phyloP scores from a whole-genome alignment of 2,113 vertebrate genomes.

The Crotalus tigris region DNA sequence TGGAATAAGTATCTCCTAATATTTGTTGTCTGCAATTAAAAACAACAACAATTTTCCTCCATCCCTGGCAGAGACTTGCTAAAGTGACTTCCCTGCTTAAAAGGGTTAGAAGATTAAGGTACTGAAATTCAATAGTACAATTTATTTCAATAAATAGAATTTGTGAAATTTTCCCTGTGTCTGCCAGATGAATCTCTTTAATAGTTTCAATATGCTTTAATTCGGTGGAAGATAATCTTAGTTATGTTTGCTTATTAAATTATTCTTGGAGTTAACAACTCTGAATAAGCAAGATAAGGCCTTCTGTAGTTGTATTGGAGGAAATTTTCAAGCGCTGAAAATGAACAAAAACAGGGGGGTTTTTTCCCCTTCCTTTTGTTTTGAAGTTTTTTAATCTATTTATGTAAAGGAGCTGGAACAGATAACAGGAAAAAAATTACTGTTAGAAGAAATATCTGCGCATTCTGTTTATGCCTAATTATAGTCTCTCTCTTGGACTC shows the following conservation, averaged over 20 bases:
- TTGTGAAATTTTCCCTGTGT: conserved; percentile 35
- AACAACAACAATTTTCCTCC: neutral
- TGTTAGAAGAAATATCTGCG: neutral
- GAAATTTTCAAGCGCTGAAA: neutral
- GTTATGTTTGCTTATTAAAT: conserved; percentile 50
- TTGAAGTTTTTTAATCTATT: neutral
- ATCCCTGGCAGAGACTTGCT: neutral
- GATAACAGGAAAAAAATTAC: neutral
- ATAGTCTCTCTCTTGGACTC: neutral
- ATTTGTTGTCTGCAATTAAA: conserved; percentile 26
- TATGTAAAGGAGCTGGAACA: neutral
- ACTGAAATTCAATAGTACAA: conserved; percentile 44
- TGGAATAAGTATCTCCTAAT: neutral
- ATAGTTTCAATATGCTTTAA: conserved; percentile 49
- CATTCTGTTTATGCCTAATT: neutral
- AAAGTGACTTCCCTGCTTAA: conserved; percentile 34
- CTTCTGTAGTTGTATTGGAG: neutral
- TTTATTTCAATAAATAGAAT: conserved; percentile 32
- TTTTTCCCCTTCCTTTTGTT: neutral
- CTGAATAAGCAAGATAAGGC: neutral
- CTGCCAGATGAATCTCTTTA: conserved; percentile 47
- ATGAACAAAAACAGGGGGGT: neutral
- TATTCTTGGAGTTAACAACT: conserved; percentile 33
- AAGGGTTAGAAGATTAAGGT: conserved; percentile 43
- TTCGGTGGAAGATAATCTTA: conserved; percentile 41